Conservation (phyloP, 2,113 vertebrate genomes). For the Hymenochirus boettgeri region DNA sequence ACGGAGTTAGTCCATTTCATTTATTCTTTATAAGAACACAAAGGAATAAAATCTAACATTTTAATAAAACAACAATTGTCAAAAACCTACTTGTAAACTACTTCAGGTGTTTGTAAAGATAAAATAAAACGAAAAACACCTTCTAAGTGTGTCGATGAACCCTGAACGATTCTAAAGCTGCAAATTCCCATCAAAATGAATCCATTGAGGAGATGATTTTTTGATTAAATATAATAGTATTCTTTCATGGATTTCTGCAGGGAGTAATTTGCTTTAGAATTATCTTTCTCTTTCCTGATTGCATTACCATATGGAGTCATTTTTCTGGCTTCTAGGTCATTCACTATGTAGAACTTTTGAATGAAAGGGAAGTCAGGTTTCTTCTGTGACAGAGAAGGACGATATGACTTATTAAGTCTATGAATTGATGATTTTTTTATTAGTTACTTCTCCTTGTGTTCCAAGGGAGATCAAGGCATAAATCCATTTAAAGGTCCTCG, state of each 20-base stretch:
- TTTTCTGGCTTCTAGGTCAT: conserved; percentile 47
- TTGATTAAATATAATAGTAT: conserved; percentile 37
- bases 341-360: conserved; percentile 46
- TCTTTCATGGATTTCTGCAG: conserved; percentile 40
- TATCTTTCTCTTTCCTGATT: conserved; percentile 48
- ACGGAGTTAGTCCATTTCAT: no score
- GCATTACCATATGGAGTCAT: conserved; percentile 47
- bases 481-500: conserved; percentile 40
- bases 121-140: no score
- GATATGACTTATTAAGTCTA: conserved; percentile 46
- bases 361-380: conserved; percentile 27
- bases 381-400: conserved; percentile 45
- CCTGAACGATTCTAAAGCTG: conserved; percentile 27
- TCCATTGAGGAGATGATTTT: background rate
- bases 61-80: no score
- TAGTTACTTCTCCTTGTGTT: conserved; percentile 33
- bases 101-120: no score
- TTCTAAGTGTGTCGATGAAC: conserved; percentile 1
- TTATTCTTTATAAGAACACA: no score
- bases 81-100: no score
- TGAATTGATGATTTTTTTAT: conserved; percentile 47
- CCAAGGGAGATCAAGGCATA: conserved; percentile 44
- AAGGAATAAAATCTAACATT: no score
- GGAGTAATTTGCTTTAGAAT: conserved; percentile 46
- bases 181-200: conserved; percentile 42